Percentiles rank a stretch among this genome's conserved stretches.
phyloP scores from a whole-genome alignment of 1,140 invertebrate genomes.

The Pseudachorutes palmiensis region DNA sequence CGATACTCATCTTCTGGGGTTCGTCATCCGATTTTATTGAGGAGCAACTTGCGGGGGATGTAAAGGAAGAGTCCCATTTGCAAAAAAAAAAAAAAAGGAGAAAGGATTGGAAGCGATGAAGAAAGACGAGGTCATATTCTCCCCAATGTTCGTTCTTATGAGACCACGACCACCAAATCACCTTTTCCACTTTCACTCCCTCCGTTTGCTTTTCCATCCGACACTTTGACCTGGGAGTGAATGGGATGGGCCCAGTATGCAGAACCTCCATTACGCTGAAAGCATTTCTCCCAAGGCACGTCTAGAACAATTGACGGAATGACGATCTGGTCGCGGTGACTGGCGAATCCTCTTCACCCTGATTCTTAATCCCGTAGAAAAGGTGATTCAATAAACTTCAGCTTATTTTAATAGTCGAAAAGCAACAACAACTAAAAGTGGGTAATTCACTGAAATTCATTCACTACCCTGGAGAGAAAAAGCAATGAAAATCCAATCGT shows the following conservation, averaged over 20 bases:
- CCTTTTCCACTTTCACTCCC: conserved; percentile 1
- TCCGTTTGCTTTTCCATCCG: background rate
- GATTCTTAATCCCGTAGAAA: too few relatives aligned
- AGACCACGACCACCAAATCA: conserved; percentile 7
- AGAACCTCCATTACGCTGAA: background rate
- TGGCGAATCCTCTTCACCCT: background rate
- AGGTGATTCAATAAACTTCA: background rate
- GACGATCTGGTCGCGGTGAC: too few relatives aligned
- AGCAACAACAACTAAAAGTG: too few relatives aligned
- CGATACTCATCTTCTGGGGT: background rate
- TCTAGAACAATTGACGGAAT: background rate
- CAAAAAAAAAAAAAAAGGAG: background rate
- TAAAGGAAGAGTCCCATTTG: background rate
- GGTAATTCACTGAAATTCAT: too few relatives aligned
- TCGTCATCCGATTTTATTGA: conserved; percentile 4
- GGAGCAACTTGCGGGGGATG: background rate
- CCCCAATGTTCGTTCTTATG: background rate
- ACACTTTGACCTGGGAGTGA: background rate
- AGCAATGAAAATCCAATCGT: background rate
- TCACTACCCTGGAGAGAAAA: background rate
- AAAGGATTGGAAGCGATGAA: conserved; percentile 5
- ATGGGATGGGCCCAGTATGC: background rate
- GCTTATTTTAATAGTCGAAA: background rate
- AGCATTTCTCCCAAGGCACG: background rate
- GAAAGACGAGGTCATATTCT: conserved; percentile 7